Conservation (phyloP, 2,113 vertebrate species). For the Bufo gargarizans region DNA sequence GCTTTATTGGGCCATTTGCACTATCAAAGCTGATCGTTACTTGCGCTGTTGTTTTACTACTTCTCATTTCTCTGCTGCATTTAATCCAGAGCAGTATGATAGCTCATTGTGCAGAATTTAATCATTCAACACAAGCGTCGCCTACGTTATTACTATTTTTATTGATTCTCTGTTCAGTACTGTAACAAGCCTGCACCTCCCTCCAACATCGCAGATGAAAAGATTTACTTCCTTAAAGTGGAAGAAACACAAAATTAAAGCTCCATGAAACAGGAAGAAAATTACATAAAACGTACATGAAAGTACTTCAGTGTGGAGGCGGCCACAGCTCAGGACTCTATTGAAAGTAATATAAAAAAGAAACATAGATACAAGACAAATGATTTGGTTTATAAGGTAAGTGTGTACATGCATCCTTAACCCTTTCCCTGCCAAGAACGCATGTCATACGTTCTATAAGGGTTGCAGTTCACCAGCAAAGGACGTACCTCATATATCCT, state of each 20-base stretch:
- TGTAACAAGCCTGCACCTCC: not conserved
- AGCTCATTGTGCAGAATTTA: constrained; percentile 24
- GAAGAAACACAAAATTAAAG: constrained; percentile 31
- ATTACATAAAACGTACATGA: not conserved
- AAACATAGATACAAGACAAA: not conserved
- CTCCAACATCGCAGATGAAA: constrained; percentile 10
- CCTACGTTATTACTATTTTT: constrained; percentile 34
- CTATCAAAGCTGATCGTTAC: constrained; percentile 45
- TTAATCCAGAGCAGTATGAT: constrained; percentile 22
- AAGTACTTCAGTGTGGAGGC: not conserved
- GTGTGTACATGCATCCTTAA: not conserved
- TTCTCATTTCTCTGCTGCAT: constrained; percentile 18
- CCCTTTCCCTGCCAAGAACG: no score
- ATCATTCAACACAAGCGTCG: constrained; percentile 27
- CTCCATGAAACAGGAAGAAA: not conserved
- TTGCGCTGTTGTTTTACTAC: constrained; percentile 30
- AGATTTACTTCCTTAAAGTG: constrained; percentile 25
- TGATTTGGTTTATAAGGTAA: not conserved
- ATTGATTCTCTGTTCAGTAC: constrained; percentile 34
- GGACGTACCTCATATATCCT: no score
- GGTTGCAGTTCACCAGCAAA: no score
- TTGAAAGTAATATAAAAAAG: not conserved
- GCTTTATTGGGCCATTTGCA: constrained; percentile 45
- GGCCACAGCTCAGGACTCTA: not conserved
- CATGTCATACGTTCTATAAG: no score